Evolutionary conservation across 2,797 vertebrate species (phyloP).

Genomic region (Selene dorsalis): DNA sequence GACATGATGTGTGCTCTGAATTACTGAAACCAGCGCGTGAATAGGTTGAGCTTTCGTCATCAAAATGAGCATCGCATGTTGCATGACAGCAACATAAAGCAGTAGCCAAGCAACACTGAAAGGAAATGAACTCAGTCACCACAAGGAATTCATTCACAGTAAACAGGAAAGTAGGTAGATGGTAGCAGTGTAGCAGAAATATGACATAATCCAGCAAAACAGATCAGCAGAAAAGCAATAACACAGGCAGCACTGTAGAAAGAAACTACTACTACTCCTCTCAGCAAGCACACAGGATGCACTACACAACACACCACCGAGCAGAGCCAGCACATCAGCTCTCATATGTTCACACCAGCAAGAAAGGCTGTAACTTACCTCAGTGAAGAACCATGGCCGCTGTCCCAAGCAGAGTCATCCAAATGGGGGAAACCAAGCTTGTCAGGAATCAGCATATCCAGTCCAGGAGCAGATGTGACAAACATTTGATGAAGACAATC

Average conservation of each 20-base stretch:
- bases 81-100: not conserved
- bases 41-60: not conserved
- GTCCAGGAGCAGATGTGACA: not conserved
- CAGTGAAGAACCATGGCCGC: not conserved
- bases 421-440: not conserved
- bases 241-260: not conserved
- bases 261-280: not conserved
- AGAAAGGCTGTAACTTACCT: not conserved
- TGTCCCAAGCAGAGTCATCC: not conserved
- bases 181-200: not conserved
- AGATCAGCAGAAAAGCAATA: not conserved
- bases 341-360: not conserved
- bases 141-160: not conserved
- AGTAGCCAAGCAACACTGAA: not conserved
- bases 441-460: not conserved
- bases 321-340: not conserved
- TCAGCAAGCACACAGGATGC: not conserved
- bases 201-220: not conserved
- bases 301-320: not conserved
- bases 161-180: not conserved
- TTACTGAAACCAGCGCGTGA: not conserved
- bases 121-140: not conserved
- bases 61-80: not conserved
- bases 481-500: not conserved
- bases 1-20: not conserved